phyloP scores from a whole-genome alignment of 2,113 vertebrate species.

The Rissa tridactyla region DNA sequence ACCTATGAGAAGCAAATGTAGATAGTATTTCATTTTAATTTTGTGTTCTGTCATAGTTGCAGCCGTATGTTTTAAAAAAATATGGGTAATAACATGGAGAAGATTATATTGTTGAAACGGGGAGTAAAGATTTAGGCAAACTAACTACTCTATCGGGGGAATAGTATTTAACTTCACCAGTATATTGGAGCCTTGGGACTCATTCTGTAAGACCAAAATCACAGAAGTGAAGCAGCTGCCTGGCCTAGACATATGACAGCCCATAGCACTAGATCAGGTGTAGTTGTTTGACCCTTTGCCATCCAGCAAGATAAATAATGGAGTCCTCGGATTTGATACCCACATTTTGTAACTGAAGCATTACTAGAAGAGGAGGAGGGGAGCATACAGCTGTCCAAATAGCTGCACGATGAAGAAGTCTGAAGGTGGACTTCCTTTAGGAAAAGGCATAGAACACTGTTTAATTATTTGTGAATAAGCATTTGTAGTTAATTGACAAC shows the following conservation, averaged over 20 bases:
- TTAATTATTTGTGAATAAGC: neutral
- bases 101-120: neutral
- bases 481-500: neutral
- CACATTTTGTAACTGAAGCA: neutral
- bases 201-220: neutral
- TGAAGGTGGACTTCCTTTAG: neutral
- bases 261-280: neutral
- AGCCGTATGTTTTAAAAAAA: neutral
- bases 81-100: neutral
- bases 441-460: neutral
- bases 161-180: neutral
- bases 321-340: neutral
- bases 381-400: neutral
- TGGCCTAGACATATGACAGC: neutral
- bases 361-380: neutral
- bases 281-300: neutral
- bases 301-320: neutral
- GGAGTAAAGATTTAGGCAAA: neutral
- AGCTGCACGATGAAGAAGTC: neutral
- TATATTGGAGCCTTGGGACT: neutral
- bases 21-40: neutral
- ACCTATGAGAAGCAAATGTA: neutral
- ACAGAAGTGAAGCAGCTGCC: neutral
- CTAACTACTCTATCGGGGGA: rapidly evolving
- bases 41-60: neutral